Evolutionary conservation across 2,888 invertebrate species (phyloP), one percentile per base, ranked within the genome.

Genomic region (Bellardia pandia): DNA sequence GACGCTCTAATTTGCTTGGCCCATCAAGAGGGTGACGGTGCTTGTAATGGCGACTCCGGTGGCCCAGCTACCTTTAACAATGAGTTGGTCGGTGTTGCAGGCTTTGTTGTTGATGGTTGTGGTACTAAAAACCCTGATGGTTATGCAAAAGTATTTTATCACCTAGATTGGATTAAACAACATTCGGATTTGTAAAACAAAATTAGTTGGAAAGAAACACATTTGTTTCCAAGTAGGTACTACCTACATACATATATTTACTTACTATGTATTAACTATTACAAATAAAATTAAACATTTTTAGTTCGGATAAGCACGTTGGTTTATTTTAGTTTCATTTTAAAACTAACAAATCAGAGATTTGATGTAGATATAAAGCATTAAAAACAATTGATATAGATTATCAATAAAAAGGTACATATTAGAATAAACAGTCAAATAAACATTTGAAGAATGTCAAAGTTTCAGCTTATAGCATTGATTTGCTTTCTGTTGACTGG

Each of bases 31-130:
- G 88, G 85, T 62, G 90, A 92, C 86, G 92, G 92, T 14, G 92
- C 91, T 45, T 92, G 92, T 86, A 90, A 90, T 84, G 91, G 90
- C 23, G 91, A 91, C 62, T 91, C 91, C 30, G 91, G 91, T 68
- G 91, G 91, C 53, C 90, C 91, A 72, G 91, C 91, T 42, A 85
- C 89, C 5, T 90, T 90, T 13, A 88, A 90, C 3, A 89, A 89
- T 9, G 89, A 90, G 84, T 77, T 91, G 56, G 90, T 91, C 30
- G 91, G 91, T 74, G 89, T 91, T 16, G 91, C 90, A 16, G 90
- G 90, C 30, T 91, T 91, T 74, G 90, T 91, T 69, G 82, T 89
- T 30, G 79, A 87, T 56, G 90, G 90, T 80, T 91, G 91, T 76
- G 90, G 90, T 48, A 85, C 87, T 42, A 69, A 60, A 3, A 86